phyloP scores from a whole-genome alignment of 2,113 vertebrate species.

The Tor tambroides region DNA sequence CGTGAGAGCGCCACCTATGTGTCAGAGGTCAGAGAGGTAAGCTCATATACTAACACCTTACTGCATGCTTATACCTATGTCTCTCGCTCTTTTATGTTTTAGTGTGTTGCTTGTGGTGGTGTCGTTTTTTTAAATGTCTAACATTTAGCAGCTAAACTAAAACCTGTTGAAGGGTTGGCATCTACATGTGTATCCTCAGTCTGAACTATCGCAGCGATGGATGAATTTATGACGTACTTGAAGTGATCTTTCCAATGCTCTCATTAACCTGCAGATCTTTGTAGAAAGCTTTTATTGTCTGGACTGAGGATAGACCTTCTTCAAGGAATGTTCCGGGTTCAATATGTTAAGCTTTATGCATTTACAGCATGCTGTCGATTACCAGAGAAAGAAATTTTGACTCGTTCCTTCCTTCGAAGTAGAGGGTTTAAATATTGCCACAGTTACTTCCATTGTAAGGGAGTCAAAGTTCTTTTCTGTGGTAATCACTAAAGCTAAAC shows the following conservation, averaged over 20 bases:
- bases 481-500: background rate
- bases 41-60: constrained; percentile 15
- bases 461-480: background rate
- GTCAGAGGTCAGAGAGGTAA: constrained; percentile 95
- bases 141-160: constrained; percentile 4
- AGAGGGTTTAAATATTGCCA: background rate
- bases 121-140: constrained; percentile 21
- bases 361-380: background rate
- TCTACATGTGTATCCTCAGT: background rate
- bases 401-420: background rate
- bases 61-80: background rate
- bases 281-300: background rate
- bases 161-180: background rate
- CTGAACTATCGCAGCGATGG: background rate
- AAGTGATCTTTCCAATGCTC: background rate
- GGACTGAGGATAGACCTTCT: background rate
- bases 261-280: background rate
- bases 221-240: too few relatives aligned
- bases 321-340: background rate
- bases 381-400: background rate
- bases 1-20: constrained; percentile 85
- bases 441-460: background rate
- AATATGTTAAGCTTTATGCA: background rate
- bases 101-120: constrained; percentile 7
- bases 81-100: constrained; percentile 19